Evolutionary conservation across 2,888 invertebrate species (phyloP), one percentile per base, ranked within the genome.

Genomic region (Drosophila kokeensis): DNA sequence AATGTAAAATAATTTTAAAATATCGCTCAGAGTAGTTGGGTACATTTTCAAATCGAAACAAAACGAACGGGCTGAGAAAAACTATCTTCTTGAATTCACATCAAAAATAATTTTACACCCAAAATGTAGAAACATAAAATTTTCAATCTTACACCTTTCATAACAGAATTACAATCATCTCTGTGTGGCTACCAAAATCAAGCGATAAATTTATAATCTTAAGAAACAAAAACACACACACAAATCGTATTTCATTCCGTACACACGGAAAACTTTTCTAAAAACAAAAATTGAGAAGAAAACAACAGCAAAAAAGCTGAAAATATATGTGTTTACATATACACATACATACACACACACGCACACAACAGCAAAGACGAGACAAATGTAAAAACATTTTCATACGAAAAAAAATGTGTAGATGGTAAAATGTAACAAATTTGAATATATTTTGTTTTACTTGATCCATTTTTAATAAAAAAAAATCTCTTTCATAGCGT

Each of bases 141-240:
- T 8, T 24, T 24, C 15, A 24, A 24, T 45, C 4, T 45, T 24
- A 45, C 15, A 45, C 45, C 15, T 45, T 45, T 15, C 24, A 4
- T 18, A 38, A 38, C 38, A 38, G 18, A 38, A 38, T 18, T 38
- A 38, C 8, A 45, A 45, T 15, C 45, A 45, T 45, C 24, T 24
- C 15, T 24, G 24, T 15, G 45, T 45, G 24, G 15, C 4, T 15
- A 45, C 15, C 24, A 49, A 38, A 61, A 59, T 50, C 64, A 34
- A 55, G 49, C 67, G 42, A 77, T 73, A 63, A 66, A 77, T 76
- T 50, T 69, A 69, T 76, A 65, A 69, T 63, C 69, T 73, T 60
- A 50, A 24, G 53, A 58, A 76, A 71, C 34, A 54, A 42, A 67
- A 76, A 75, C 52, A 62, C 36, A 53, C 61, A 21, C 42, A 32